Evolutionary conservation across 2,113 vertebrate genomes (phyloP).

Genomic region (Montifringilla adamsi): DNA sequence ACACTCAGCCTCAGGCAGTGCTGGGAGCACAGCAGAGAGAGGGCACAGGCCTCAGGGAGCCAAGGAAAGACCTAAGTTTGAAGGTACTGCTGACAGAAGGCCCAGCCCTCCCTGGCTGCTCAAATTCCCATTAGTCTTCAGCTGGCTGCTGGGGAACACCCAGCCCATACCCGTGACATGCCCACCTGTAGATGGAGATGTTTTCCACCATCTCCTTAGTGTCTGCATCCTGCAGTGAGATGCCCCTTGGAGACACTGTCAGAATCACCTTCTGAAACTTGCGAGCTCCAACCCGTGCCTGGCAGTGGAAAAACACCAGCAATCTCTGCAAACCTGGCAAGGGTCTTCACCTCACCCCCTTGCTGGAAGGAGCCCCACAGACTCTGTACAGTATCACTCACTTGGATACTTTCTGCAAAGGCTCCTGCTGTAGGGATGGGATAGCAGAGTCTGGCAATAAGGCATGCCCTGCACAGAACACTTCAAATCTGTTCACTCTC

Average conservation of each 20-base stretch:
- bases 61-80: not conserved
- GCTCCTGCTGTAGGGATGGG: not conserved
- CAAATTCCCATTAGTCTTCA: not conserved
- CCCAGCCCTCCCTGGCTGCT: not conserved
- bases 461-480: not conserved
- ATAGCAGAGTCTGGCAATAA: not conserved
- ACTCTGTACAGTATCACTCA: not conserved
- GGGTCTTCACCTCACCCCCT: not conserved
- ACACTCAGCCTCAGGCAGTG: not conserved
- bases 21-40: not conserved
- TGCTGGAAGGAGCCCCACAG: not conserved
- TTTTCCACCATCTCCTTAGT: constrained; percentile 83
- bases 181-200: constrained; percentile 89
- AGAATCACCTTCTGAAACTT: constrained; percentile 89
- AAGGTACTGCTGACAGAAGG: not conserved
- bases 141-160: not conserved
- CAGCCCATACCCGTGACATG: not conserved
- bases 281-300: constrained; percentile 85
- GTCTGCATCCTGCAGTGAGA: constrained; percentile 84
- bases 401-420: not conserved
- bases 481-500: not conserved
- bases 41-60: not conserved
- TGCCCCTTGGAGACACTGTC: constrained; percentile 85
- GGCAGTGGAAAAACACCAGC: constrained; percentile 6
- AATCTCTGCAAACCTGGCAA: not conserved